Evolutionary conservation across 1,140 invertebrate genomes (phyloP).

Genomic region (Gryllus bimaculatus): DNA sequence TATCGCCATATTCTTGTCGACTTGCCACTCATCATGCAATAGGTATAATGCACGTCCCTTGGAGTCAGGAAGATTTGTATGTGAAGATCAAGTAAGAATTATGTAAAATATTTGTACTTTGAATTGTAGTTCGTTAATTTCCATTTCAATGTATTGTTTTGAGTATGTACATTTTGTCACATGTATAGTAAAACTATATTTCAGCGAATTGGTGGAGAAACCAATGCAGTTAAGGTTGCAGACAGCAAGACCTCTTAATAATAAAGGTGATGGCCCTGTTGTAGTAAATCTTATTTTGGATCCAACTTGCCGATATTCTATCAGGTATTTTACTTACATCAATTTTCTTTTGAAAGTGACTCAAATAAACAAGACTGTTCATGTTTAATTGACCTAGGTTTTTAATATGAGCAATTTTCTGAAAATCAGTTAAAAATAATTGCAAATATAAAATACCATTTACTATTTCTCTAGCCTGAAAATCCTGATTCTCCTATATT

Average conservation of each 20-base stretch:
- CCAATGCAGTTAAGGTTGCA: constrained; percentile 41
- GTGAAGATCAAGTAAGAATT: constrained; percentile 12
- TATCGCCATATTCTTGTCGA: constrained; percentile 37
- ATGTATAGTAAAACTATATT: background rate
- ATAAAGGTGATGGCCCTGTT: constrained; percentile 31
- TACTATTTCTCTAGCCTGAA: too few species aligned
- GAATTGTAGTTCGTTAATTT: background rate
- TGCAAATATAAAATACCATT: too few species aligned
- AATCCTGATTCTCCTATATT: too few species aligned
- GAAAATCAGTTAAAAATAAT: too few species aligned
- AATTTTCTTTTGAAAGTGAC: background rate
- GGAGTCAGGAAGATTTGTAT: constrained; percentile 21
- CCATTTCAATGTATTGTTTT: background rate
- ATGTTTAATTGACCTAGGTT: too few species aligned
- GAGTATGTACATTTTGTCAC: background rate
- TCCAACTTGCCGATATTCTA: constrained; percentile 46
- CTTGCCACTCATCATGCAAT: constrained; percentile 17
- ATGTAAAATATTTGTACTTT: constrained; percentile 14
- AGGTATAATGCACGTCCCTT: constrained; percentile 23
- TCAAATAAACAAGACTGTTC: background rate
- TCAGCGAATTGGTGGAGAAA: constrained; percentile 9
- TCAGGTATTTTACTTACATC: constrained; percentile 34
- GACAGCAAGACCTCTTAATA: constrained; percentile 31
- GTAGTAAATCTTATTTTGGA: constrained; percentile 36
- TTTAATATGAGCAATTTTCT: too few species aligned